Evolutionary conservation across 2,888 invertebrate species (phyloP), one percentile per base, ranked within the genome.

Genomic region (Napeogenes inachia): DNA sequence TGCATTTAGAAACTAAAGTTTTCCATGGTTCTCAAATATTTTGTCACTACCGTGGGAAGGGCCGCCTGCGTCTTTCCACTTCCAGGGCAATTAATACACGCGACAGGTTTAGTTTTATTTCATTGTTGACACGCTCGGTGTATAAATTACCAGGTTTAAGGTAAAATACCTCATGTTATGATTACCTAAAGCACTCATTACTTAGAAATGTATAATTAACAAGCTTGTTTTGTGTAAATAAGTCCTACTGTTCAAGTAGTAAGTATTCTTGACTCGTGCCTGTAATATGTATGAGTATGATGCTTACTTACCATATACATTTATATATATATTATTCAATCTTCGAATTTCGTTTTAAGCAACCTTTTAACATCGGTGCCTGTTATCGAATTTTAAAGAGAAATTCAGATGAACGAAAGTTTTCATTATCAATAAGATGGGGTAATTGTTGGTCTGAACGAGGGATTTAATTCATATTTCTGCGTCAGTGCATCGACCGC

Each of bases 401-500:
- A 21, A 54, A 60, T 57, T 21, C 53, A 56, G 56, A 45, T 62
- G 2, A 56, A 32, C 8, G 50, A 50, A 50, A 50, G 45, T 53
- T 32, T 32, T 35, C 33, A 57, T 60, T 32, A 57, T 50, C 5
- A 32, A 57, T 54, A 45, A 21, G 54, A 38, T 42, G 32, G 32
- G 21, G 54, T 38, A 60, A 64, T 65, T 57, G 63, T 67, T 65
- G 56, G 63, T 67, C 45, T 62, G 61, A 57, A 61, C 60, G 53
- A 56, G 61, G 45, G 30, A 58, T 56, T 61, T 53, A 64, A 65
- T 61, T 66, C 63, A 61, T 62, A 68, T 68, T 66, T 66, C 61
- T 61, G 61, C 57, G 61, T 63, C 75, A 75, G 84, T 80, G 82
- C 85, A 78, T 77, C 78, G 85, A 85, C 85, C 85, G 81, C 75